A percentile compares a stretch with the other conserved stretches of the same genome.
phyloP scores from a whole-genome alignment of 2,888 invertebrate genomes.

The Alentia gelatinosa region DNA sequence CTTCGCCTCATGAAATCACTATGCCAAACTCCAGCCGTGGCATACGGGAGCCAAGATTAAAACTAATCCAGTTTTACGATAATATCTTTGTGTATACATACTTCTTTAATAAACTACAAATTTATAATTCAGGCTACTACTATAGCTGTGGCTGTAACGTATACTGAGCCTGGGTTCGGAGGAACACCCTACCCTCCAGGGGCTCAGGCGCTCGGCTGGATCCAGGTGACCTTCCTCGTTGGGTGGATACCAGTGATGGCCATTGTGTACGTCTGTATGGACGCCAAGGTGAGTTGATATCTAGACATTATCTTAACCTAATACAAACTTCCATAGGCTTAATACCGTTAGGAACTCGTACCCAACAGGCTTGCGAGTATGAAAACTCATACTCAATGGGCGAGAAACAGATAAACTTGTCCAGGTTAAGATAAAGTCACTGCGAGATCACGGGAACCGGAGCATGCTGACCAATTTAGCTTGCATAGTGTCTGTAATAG shows the following conservation, averaged over 20 bases:
- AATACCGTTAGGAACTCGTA: not conserved
- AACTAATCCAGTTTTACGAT: too few species aligned
- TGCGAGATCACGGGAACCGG: not conserved
- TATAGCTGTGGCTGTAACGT: slow-evolving; percentile 69
- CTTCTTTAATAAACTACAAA: too few species aligned
- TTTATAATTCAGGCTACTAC: slow-evolving; percentile 71
- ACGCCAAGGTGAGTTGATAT: not conserved
- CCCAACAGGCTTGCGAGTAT: too few species aligned
- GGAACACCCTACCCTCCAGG: slow-evolving; percentile 67
- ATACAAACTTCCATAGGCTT: not conserved
- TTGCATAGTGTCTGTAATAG: too few species aligned
- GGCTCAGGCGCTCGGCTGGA: slow-evolving; percentile 72
- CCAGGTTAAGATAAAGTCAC: not conserved
- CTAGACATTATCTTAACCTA: not conserved
- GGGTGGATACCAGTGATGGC: slow-evolving; percentile 70
- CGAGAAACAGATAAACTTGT: not conserved
- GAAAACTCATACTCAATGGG: not conserved
- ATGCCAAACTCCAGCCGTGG: too few species aligned
- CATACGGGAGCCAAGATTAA: too few species aligned
- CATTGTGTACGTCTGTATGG: slow-evolving; percentile 37
- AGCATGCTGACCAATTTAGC: not conserved
- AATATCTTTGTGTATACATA: too few species aligned
- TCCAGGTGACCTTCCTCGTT: slow-evolving; percentile 68
- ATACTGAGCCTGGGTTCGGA: slow-evolving; percentile 66
- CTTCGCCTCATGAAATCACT: too few species aligned